A percentile compares a stretch with the other conserved stretches of the same genome.
Conservation (phyloP, 2,797 vertebrate species). For the Squalus acanthias region DNA sequence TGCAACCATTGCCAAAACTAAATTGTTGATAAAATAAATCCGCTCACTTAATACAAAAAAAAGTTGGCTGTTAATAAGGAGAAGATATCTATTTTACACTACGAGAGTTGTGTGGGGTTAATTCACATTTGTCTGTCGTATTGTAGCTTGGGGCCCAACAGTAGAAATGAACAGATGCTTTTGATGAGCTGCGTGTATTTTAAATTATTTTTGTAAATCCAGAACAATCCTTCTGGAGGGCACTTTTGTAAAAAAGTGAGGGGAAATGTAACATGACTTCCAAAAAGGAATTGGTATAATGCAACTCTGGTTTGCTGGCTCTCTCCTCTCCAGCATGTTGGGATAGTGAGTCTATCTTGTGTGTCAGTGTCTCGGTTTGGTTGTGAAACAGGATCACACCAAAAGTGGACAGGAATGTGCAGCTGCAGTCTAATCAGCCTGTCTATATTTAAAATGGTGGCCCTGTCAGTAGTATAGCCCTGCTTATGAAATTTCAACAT, state of each 20-base stretch:
- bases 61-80: neutral
- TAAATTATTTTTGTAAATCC: neutral
- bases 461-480: neutral
- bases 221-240: neutral
- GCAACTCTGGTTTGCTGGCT: neutral
- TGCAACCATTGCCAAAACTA: neutral
- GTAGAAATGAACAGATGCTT: neutral
- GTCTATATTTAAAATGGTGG: neutral
- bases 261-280: neutral
- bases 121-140: neutral
- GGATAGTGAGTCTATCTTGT: neutral
- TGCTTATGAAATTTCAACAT: neutral
- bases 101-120: neutral
- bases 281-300: too few relatives aligned
- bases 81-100: neutral
- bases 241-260: neutral
- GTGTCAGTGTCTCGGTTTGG: neutral
- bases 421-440: neutral
- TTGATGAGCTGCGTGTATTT: neutral
- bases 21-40: neutral
- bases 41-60: neutral
- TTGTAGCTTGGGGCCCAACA: neutral
- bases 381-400: neutral
- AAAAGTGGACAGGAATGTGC: slow-evolving; percentile 11
- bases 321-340: too few relatives aligned